Percentiles rank a stretch among this genome's conserved stretches.
Conservation (phyloP, 2,888 invertebrate species). For the Papilio elwesi region DNA sequence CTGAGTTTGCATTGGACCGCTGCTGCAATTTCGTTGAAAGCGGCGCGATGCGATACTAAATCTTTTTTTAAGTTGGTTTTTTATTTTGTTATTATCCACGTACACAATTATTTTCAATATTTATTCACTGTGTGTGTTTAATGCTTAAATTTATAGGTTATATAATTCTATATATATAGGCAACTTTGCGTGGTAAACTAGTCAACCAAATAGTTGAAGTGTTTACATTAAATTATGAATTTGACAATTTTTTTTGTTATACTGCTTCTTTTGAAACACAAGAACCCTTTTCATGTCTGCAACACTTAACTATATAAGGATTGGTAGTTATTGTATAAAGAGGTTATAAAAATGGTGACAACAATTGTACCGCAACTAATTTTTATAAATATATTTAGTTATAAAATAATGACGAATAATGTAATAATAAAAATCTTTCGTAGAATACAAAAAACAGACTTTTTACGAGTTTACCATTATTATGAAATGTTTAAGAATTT, state of each 20-base stretch:
- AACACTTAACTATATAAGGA: too few relatives aligned
- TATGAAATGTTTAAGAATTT: not conserved
- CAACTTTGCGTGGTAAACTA: too few relatives aligned
- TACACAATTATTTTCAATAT: conserved; percentile 13
- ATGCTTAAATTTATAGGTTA: not conserved
- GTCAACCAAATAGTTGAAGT: too few relatives aligned
- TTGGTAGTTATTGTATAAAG: too few relatives aligned
- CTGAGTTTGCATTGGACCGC: conserved; percentile 54
- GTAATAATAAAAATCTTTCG: not conserved
- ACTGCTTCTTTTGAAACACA: too few relatives aligned
- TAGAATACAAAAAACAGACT: not conserved
- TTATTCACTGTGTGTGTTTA: not conserved
- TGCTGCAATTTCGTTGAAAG: conserved; percentile 40
- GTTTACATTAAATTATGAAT: too few relatives aligned
- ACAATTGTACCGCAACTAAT: too few relatives aligned
- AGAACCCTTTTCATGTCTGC: too few relatives aligned
- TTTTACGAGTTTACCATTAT: not conserved
- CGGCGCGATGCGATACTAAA: conserved; percentile 23
- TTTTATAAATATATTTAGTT: not conserved
- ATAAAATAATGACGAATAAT: too few relatives aligned
- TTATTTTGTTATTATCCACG: conserved; percentile 20
- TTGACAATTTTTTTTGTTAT: too few relatives aligned
- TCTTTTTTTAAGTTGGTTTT: conserved; percentile 32
- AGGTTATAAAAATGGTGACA: too few relatives aligned
- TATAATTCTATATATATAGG: not conserved